phyloP scores from a whole-genome alignment of 2,797 vertebrate species.

The Brachymystax lenok region DNA sequence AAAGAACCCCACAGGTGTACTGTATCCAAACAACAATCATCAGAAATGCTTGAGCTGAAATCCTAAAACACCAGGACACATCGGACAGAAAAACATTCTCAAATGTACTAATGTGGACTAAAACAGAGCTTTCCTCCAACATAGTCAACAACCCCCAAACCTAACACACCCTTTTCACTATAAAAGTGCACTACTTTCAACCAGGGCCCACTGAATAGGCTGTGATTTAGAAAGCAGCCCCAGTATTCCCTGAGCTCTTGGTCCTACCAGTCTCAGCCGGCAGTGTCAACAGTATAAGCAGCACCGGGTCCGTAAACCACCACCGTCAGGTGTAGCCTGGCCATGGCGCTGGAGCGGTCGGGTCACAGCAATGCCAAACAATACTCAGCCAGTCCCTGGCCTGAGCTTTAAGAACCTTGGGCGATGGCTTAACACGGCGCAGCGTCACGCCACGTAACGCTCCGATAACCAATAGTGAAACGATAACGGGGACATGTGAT shows the following conservation, averaged over 20 bases:
- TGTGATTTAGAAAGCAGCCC: neutral
- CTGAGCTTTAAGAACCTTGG: constrained; percentile 73
- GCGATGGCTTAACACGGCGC: constrained; percentile 66
- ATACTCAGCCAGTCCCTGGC: constrained; percentile 55
- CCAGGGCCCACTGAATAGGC: too few species aligned
- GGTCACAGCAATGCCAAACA: constrained; percentile 49
- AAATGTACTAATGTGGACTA: too few species aligned
- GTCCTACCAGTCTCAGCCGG: constrained; percentile 71
- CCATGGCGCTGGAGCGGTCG: constrained; percentile 64
- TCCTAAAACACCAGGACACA: neutral
- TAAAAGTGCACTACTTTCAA: too few species aligned
- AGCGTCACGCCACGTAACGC: constrained; percentile 70
- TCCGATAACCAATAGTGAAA: constrained; percentile 75
- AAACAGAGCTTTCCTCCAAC: too few species aligned
- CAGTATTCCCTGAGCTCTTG: constrained; percentile 48
- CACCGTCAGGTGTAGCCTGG: constrained; percentile 64
- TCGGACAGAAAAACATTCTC: too few species aligned
- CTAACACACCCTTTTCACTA: too few species aligned
- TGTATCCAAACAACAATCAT: neutral
- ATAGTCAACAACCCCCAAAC: too few species aligned
- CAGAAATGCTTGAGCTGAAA: neutral
- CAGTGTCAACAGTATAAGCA: constrained; percentile 69
- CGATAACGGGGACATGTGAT: constrained; percentile 70
- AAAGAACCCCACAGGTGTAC: neutral
- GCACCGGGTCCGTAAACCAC: constrained; percentile 68